Conservation (phyloP, 2,113 vertebrate genomes). For the Triplophysa tibetana region DNA sequence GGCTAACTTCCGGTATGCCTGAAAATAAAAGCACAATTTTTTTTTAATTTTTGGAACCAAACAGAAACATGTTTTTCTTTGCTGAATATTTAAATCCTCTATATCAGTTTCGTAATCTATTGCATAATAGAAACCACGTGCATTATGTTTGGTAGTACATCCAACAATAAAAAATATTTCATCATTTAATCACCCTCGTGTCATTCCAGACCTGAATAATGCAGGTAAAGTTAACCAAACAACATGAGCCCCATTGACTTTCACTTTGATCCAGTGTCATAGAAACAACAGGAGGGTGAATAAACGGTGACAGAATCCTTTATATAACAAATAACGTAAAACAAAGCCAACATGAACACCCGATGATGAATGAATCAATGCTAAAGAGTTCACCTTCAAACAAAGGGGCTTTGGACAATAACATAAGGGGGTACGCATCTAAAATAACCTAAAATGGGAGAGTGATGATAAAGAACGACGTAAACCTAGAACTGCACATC, state of each 20-base stretch:
- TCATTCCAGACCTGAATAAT: no score
- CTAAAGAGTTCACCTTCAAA: background rate
- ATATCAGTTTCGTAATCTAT: no score
- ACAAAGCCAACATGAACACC: background rate
- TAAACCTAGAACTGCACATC: background rate
- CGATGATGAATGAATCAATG: background rate
- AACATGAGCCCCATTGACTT: no score
- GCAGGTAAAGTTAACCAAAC: no score
- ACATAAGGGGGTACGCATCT: background rate
- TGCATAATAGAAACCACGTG: no score
- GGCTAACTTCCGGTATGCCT: constrained; percentile 96
- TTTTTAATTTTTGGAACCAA: no score
- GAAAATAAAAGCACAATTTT: constrained; percentile 51
- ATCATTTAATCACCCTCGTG: no score
- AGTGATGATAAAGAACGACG: background rate
- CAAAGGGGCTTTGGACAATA: background rate
- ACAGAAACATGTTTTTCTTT: background rate
- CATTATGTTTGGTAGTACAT: no score
- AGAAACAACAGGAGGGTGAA: no score
- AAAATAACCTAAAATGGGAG: background rate
- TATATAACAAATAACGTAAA: background rate
- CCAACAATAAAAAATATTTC: background rate
- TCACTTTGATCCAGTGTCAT: no score
- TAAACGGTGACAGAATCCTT: no score
- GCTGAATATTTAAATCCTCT: background rate